Percentiles rank a stretch among this genome's conserved stretches.
Conservation (phyloP, 2,888 invertebrate genomes). For the Stenichneumon culpator region DNA sequence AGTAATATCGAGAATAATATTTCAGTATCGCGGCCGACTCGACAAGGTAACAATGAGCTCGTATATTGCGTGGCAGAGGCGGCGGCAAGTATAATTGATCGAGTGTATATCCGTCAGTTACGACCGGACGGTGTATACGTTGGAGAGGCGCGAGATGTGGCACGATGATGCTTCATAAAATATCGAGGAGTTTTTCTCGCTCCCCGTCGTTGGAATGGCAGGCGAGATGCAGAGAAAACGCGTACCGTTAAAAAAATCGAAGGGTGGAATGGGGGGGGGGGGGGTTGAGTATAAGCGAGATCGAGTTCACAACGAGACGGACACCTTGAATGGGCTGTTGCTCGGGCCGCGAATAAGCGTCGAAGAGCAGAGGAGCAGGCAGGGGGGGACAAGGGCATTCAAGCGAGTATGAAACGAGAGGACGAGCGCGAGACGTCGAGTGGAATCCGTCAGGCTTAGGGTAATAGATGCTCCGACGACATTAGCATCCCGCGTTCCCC, state of each 20-base stretch:
- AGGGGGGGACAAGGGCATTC: constrained; percentile 29
- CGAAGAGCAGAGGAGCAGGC: constrained; percentile 11
- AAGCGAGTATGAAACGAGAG: constrained; percentile 59
- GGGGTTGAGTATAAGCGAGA: constrained; percentile 38
- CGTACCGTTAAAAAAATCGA: constrained; percentile 40
- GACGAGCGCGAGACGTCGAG: constrained; percentile 78
- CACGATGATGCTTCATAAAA: constrained; percentile 64
- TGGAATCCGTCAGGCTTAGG: constrained; percentile 83
- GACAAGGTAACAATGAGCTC: constrained; percentile 59
- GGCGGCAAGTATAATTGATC: constrained; percentile 69
- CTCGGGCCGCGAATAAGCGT: constrained; percentile 32
- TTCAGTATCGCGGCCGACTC: constrained; percentile 54
- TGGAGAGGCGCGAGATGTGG: constrained; percentile 28
- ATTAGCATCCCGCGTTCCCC: constrained; percentile 81
- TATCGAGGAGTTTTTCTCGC: constrained; percentile 59
- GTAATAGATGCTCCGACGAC: constrained; percentile 84
- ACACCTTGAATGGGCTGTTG: constrained; percentile 64
- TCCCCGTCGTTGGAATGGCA: constrained; percentile 25
- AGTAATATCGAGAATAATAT: constrained; percentile 24
- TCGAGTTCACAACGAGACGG: constrained; percentile 59
- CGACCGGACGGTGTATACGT: constrained; percentile 51
- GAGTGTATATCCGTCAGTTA: constrained; percentile 70
- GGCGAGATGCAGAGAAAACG: constrained; percentile 48
- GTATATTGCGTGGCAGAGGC: constrained; percentile 50
- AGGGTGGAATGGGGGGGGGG: constrained; percentile 42